Base-by-base conservation (phyloP, 2,888 invertebrate species). In the Glyphotaelius pellucidus region DNA sequence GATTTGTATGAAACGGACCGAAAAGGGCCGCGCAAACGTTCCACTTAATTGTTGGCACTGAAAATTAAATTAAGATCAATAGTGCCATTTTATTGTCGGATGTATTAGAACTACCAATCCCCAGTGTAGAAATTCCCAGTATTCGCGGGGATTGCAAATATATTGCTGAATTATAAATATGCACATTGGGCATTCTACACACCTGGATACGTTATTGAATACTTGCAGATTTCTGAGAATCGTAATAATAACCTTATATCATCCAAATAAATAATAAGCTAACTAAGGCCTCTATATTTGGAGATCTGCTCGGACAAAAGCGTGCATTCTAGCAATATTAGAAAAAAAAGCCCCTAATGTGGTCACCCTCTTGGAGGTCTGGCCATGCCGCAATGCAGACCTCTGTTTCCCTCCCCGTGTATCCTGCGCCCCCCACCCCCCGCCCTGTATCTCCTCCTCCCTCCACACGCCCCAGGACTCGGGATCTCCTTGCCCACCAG, bases 311-410 rank as follows among this genome's bases (percentile, higher is more conserved):
- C 67, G 2, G n/a, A n/a, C n/a, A 7, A 25, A 9, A 25, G n/a
- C 25, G 9, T 81, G 81, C 19, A 32, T 31, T 32, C 19, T 32
- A 31, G 4, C 30, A 81, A 81, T 14, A 19, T 31, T 81, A 32
- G 14, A 32, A 31, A 81, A 30, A 80, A 11, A 81, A 32, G 9
- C 19, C 9, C 31, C 15, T 19, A 31, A 32, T n/a, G n/a, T 42
- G 86, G n/a, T 47, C 42, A 86, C 42, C 86, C 38, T 86, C 87
- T 67, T 2, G 7, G 89, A 80, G 80, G 52, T 31, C 30, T 35
- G 90, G 89, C 85, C 87, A 81, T 93, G 93, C 92, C 93, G 93
- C 93, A 93, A 92, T 93, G 93, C 93, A 93, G 93, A 91, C 92
- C 91, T 88, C 90, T 89, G 81, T 90, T 83, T 84, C 52, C 91